These are phyloP conservation scores for Macrotis lagotis DNA, from an alignment of 2,113 vertebrate genomes.

Conservation along the genomic window DNA sequence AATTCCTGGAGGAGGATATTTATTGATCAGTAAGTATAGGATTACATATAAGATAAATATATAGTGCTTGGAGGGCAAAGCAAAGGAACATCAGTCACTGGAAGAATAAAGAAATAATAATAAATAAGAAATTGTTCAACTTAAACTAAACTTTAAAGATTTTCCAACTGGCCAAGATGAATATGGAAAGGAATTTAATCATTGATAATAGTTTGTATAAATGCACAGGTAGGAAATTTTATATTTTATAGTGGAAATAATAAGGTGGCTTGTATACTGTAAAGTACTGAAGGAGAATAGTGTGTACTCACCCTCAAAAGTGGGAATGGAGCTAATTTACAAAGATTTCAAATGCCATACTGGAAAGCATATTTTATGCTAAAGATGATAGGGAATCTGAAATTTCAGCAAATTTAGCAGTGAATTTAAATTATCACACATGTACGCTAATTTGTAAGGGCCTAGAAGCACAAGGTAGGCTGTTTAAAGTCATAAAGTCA, in stretches of 20 bases:
- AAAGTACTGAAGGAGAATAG: background rate
- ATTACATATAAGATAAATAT: background rate
- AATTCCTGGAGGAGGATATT: background rate
- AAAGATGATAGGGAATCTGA: background rate
- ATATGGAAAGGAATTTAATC: background rate
- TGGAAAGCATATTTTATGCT: background rate
- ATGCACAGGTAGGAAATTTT: background rate
- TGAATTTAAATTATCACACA: background rate
- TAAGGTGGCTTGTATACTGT: background rate
- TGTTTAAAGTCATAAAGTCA: background rate
- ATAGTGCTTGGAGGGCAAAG: background rate
- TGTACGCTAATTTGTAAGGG: background rate
- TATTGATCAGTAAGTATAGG: background rate
- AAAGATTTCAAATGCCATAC: background rate
- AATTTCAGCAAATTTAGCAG: background rate
- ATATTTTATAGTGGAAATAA: background rate
- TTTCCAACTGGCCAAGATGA: background rate
- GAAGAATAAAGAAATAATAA: background rate
- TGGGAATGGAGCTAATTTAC: background rate
- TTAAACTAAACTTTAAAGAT: background rate
- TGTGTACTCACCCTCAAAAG: background rate
- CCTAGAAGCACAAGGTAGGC: background rate
- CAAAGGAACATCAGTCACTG: background rate
- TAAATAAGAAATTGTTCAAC: too few species aligned
- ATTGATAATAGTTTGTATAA: background rate